Percentiles rank a stretch among this genome's conserved stretches.
phyloP scores from a whole-genome alignment of 2,113 vertebrate genomes.

The Xyrauchen texanus region DNA sequence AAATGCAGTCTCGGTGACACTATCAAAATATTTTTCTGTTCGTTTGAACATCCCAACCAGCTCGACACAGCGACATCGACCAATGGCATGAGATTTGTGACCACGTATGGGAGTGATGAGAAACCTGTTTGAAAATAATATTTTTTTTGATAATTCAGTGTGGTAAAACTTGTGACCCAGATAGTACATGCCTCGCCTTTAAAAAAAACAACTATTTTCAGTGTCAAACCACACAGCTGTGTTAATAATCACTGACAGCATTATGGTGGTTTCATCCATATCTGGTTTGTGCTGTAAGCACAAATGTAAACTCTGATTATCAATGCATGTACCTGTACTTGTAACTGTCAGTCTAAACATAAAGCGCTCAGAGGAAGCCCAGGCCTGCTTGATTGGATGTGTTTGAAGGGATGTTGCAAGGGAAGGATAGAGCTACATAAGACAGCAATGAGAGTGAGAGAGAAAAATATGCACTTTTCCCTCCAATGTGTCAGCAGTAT shows the following conservation, averaged over 20 bases:
- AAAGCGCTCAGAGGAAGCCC: conserved; percentile 12
- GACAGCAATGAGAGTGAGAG: conserved; percentile 54
- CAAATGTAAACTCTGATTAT: background rate
- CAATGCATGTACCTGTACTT: background rate
- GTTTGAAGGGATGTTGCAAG: conserved; percentile 31
- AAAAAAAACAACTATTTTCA: conserved; percentile 17
- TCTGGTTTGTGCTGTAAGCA: background rate
- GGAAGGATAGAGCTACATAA: conserved; percentile 45
- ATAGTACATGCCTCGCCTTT: no score
- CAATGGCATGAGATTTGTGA: no score
- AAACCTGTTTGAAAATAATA: no score
- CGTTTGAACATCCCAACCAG: no score
- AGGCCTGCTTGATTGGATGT: conserved; percentile 43
- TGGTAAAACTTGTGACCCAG: no score
- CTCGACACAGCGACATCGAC: no score
- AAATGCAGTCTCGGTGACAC: no score
- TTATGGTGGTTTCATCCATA: background rate
- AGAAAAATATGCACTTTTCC: conserved; percentile 71
- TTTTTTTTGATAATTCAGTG: no score
- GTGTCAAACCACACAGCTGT: background rate
- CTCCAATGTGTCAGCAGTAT: conserved; percentile 81
- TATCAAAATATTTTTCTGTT: no score
- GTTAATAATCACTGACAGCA: conserved; percentile 14
- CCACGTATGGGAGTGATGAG: no score
- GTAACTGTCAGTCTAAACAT: conserved; percentile 8